Evolutionary conservation across 2,113 vertebrate species (phyloP).

Genomic region (Oncorhynchus kisutch): DNA sequence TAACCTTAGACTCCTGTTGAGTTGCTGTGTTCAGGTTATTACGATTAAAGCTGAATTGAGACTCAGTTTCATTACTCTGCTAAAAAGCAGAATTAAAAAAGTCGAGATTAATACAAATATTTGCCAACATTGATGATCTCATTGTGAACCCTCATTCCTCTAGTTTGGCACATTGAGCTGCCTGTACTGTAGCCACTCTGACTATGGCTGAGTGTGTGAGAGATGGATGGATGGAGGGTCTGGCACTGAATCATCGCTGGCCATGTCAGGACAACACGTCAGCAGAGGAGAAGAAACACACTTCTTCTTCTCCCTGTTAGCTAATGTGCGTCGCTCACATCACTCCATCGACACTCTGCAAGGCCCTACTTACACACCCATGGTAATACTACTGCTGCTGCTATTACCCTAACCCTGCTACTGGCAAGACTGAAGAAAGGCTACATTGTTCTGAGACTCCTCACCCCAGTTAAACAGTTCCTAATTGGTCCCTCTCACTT

Average conservation of each 20-base stretch:
- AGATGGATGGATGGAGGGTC: conserved; percentile 13
- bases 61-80: neutral
- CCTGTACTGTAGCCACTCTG: neutral
- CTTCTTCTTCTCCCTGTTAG: neutral
- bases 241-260: conserved; percentile 7
- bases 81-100: neutral
- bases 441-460: conserved; percentile 57
- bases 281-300: conserved; percentile 21
- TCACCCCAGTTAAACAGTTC: conserved; percentile 48
- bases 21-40: neutral
- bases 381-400: neutral
- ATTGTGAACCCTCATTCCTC: neutral
- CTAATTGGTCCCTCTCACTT: conserved; percentile 65
- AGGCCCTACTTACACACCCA: neutral
- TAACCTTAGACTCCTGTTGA: no score
- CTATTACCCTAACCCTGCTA: neutral
- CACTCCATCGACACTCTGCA: neutral
- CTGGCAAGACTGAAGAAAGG: conserved; percentile 59
- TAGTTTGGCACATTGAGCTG: no score
- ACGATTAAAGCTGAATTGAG: neutral
- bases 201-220: neutral
- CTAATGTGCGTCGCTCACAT: neutral
- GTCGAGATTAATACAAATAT: neutral
- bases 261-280: conserved; percentile 22
- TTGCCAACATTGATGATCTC: conserved; percentile 4